These are phyloP conservation scores for Hartigia nigra DNA, from an alignment of 2,888 invertebrate species.

Conservation along the genomic window DNA sequence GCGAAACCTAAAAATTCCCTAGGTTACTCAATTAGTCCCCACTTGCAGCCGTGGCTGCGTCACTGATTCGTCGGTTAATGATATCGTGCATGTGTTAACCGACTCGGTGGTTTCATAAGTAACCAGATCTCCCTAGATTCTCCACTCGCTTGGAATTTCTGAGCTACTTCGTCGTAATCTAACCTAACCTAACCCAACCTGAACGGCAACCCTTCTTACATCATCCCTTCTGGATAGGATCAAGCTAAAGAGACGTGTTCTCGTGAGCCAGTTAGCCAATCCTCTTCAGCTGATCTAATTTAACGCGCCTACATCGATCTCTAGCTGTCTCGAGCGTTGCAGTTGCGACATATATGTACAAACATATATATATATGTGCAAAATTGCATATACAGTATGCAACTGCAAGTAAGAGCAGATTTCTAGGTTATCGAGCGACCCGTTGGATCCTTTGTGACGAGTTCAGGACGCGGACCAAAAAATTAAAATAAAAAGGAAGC, in stretches of 20 bases:
- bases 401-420: not conserved
- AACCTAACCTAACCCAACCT: too few species aligned
- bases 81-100: not conserved
- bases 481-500: not conserved
- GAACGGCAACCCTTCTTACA: not conserved
- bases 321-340: conserved; percentile 46
- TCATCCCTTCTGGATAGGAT: not conserved
- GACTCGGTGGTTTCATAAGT: not conserved
- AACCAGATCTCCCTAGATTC: not conserved
- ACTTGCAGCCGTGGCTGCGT: not conserved
- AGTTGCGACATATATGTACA: not conserved
- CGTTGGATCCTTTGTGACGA: not conserved
- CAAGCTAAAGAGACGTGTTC: not conserved
- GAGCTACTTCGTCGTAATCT: not conserved
- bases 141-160: not conserved
- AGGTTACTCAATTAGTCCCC: not conserved
- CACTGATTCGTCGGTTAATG: not conserved
- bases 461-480: not conserved
- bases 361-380: too few species aligned
- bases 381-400: not conserved
- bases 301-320: conserved; percentile 61
- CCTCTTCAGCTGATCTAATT: conserved; percentile 63
- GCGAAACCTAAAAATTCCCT: not conserved
- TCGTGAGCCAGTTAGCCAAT: conserved; percentile 48
- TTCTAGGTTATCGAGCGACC: not conserved